Base-by-base conservation (phyloP, 2,113 vertebrate species). In the Erythrocebus patas region DNA sequence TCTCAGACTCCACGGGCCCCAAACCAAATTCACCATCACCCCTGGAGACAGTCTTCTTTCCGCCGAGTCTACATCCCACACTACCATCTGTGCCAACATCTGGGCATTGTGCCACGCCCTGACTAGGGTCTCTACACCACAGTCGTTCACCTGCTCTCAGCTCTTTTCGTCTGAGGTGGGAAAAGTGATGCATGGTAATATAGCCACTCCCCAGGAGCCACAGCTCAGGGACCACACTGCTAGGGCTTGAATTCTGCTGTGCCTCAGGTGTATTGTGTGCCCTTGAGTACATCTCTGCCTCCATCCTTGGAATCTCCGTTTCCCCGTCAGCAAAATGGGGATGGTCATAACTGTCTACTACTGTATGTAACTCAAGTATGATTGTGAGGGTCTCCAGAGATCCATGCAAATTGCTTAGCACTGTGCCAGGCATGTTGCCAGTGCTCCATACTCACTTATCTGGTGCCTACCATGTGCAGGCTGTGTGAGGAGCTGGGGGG, bases 341-440 rank as follows among this genome's bases (percentile, higher is more conserved):
- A 6, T 22, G 48, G 10, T 59, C 50, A 3, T 43, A n/a, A 17
- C 55, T 16, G 4, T 40, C 13, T 27, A 59, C 11, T 17, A 76
- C 35, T 30, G 70, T 52, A 38, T n/a, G 16, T 55, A 4, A 55
- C 17, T 89, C 10, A n/a, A 3, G 0, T 43, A 1, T 48, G 35
- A 27, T n/a, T 52, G 22, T 66, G 22, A 11, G 30, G 11, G 22
- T 40, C 6, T 2, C n/a, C 3, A 27, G 8, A 27, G 50, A 57
- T n/a, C 30, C 4, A 0, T 43, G 35, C 6, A 8, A 0, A 30
- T 3, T 50, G 45, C 52, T 81, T 22, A 5, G 50, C 2, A 30
- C 50, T 32, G 8, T 7, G 4, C 52, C 3, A 7, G 40, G 35
- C 30, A 10, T 4, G 0, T 25, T 4, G 20, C 52, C 25, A n/a